phyloP scores from a whole-genome alignment of 1,140 invertebrate genomes.

The Lethrus apterus region DNA sequence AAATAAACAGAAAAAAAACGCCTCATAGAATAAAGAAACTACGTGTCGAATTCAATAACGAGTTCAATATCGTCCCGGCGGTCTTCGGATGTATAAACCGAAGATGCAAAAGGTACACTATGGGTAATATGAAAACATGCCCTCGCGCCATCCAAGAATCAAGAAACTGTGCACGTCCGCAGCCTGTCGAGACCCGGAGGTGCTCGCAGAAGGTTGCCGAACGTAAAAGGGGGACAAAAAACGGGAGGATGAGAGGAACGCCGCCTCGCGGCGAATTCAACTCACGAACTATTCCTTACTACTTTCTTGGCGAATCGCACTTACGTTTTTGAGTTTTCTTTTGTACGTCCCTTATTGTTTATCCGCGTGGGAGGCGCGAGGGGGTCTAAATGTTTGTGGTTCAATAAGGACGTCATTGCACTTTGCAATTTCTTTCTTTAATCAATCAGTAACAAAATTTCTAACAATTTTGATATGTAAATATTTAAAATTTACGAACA shows the following conservation, averaged over 20 bases:
- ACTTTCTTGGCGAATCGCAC: slow-evolving; percentile 30
- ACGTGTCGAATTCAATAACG: slow-evolving; percentile 11
- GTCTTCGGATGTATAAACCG: slow-evolving; percentile 24
- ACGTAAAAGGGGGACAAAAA: slow-evolving; percentile 8
- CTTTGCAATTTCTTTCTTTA: not conserved
- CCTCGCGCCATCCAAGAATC: slow-evolving; percentile 29
- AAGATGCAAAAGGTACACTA: slow-evolving; percentile 29
- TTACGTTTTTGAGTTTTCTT: slow-evolving; percentile 34
- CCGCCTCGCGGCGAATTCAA: slow-evolving; percentile 24
- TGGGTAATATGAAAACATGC: slow-evolving; percentile 31
- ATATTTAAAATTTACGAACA: not conserved
- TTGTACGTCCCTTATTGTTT: slow-evolving; percentile 37
- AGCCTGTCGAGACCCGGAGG: slow-evolving; percentile 28
- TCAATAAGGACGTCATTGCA: not conserved
- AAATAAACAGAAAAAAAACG: slow-evolving; percentile 23
- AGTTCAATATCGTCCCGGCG: slow-evolving; percentile 5
- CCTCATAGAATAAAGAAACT: not conserved
- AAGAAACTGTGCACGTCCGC: slow-evolving; percentile 33
- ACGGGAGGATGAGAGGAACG: slow-evolving; percentile 1
- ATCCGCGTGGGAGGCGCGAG: slow-evolving; percentile 24
- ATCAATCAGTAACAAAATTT: not conserved
- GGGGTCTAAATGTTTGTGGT: not conserved
- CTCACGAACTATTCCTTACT: slow-evolving; percentile 37
- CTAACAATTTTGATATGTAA: not conserved
- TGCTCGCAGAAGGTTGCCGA: slow-evolving; percentile 4